phyloP scores from a whole-genome alignment of 2,888 invertebrate species.

The Xylophagus ater region DNA sequence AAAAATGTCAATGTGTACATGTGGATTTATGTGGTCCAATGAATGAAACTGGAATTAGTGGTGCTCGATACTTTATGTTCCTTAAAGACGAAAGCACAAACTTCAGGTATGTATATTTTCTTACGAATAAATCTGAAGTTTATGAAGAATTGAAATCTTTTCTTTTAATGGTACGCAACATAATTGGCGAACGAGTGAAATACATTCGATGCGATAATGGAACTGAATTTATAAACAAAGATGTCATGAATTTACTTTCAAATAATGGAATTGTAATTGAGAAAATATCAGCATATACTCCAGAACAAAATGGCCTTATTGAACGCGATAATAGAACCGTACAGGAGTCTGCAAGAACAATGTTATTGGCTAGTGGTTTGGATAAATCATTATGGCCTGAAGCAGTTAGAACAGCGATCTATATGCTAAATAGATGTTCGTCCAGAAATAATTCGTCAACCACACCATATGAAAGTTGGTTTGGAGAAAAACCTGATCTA shows the following conservation, averaged over 20 bases:
- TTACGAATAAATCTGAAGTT: slow-evolving; percentile 1
- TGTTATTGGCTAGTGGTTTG: slow-evolving; percentile 20
- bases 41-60: slow-evolving; percentile 5
- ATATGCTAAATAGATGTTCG: slow-evolving; percentile 21
- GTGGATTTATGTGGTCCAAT: too few relatives aligned
- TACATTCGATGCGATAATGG: slow-evolving; percentile 13
- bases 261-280: neutral
- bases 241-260: slow-evolving; percentile 1
- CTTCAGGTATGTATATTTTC: slow-evolving; percentile 5
- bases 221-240: slow-evolving; percentile 7
- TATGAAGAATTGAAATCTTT: neutral
- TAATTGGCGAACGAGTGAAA: too few relatives aligned
- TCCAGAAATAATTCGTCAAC: too few relatives aligned
- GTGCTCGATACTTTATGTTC: slow-evolving; percentile 8
- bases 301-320: slow-evolving; percentile 22
- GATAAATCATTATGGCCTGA: slow-evolving; percentile 22
- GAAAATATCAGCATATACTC: slow-evolving; percentile 16
- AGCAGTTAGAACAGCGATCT: slow-evolving; percentile 21
- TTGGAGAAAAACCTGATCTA: too few relatives aligned
- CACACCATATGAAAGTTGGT: too few relatives aligned
- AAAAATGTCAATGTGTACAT: slow-evolving; percentile 5
- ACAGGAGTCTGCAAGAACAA: slow-evolving; percentile 21
- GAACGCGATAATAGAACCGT: slow-evolving; percentile 22
- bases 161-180: too few relatives aligned
- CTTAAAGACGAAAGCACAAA: slow-evolving; percentile 9